phyloP scores from a whole-genome alignment of 2,113 vertebrate species.

The Coturnix japonica region DNA sequence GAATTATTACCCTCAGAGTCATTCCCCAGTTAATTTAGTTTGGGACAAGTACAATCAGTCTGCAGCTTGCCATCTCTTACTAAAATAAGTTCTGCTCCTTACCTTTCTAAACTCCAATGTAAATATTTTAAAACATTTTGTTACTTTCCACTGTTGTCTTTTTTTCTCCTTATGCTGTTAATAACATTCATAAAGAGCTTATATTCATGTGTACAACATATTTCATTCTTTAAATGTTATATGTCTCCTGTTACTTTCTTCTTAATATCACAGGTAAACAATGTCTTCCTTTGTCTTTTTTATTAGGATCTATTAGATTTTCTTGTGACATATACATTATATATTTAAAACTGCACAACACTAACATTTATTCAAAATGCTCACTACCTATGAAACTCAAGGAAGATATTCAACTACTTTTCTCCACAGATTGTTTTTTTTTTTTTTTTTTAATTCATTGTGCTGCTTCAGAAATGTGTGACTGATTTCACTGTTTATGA shows the following conservation, averaged over 20 bases:
- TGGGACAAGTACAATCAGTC: neutral
- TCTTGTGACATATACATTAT: neutral
- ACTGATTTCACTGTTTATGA: constrained; percentile 38
- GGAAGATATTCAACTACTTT: neutral
- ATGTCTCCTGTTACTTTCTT: neutral
- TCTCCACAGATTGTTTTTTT: constrained; percentile 5
- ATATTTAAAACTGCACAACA: neutral
- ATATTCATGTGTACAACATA: neutral
- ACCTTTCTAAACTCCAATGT: neutral
- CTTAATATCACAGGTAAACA: neutral
- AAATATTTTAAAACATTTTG: neutral
- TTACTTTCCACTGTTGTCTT: neutral
- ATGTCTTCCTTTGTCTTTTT: neutral
- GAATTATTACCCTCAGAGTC: neutral
- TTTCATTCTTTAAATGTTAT: neutral
- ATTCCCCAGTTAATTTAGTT: neutral
- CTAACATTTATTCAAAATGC: neutral
- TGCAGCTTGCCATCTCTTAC: neutral
- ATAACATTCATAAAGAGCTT: neutral
- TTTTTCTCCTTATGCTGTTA: neutral
- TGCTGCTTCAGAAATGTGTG: constrained; percentile 60
- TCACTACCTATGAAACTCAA: neutral
- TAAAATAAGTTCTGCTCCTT: neutral
- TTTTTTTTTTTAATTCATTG: neutral
- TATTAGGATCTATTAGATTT: neutral